Evolutionary conservation across 2,888 invertebrate species (phyloP).

Genomic region (Petrophora chlorosata): DNA sequence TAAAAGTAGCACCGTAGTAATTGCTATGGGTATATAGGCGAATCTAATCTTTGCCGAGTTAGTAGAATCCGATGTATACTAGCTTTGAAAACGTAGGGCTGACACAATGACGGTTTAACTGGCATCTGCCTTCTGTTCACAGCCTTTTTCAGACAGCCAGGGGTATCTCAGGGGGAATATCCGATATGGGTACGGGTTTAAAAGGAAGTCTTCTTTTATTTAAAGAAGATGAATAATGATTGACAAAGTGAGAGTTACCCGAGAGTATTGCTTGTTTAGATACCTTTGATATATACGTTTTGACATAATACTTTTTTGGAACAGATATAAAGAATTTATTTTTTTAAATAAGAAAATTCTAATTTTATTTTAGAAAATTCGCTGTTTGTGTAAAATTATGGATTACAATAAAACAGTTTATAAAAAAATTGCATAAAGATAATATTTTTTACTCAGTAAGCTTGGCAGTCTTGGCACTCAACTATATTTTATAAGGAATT

Average conservation of each 20-base stretch:
- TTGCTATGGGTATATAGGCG: no score
- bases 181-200: conserved; percentile 21
- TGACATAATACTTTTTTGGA: neutral
- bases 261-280: conserved; percentile 3
- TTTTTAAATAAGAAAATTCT: no score
- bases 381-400: neutral
- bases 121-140: neutral
- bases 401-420: neutral
- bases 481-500: no score
- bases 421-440: neutral
- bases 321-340: no score
- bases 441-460: no score
- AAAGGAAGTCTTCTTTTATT: conserved; percentile 23
- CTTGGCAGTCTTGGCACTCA: no score
- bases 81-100: neutral
- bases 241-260: conserved; percentile 18
- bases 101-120: neutral
- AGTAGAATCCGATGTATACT: neutral
- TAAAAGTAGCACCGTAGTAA: no score
- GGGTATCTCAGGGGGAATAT: conserved; percentile 21
- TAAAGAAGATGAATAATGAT: conserved; percentile 25
- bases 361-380: no score
- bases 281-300: neutral
- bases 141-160: conserved; percentile 8
- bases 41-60: no score